Conservation (phyloP, 2,888 invertebrate genomes). For the Calliopum simillimum region DNA sequence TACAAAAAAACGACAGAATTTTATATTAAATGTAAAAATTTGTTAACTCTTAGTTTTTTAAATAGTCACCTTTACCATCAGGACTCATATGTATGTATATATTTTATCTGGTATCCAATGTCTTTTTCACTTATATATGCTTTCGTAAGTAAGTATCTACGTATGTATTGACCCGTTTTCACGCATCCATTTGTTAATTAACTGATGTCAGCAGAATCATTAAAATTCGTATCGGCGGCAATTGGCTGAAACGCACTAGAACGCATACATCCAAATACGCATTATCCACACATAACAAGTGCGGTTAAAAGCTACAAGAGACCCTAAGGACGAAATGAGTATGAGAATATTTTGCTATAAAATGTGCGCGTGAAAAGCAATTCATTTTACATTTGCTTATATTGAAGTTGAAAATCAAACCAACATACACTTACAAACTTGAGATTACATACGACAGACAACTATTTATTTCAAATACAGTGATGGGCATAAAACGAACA, state of each 20-base stretch:
- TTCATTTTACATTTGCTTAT: conserved; percentile 29
- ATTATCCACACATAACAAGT: neutral
- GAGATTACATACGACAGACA: no score
- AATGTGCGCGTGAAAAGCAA: conserved; percentile 31
- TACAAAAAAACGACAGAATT: no score
- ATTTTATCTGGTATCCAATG: no score
- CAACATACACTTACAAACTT: conserved; percentile 10
- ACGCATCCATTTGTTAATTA: conserved; percentile 44
- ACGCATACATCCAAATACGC: neutral
- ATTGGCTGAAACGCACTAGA: conserved; percentile 7
- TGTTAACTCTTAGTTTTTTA: no score
- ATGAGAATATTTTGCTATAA: neutral
- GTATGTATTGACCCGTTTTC: neutral
- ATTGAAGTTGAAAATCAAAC: neutral
- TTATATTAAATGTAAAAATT: no score
- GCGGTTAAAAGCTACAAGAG: neutral
- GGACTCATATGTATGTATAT: no score
- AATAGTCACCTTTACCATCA: no score
- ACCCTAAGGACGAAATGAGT: neutral
- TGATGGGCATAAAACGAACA: no score
- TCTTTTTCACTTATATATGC: no score
- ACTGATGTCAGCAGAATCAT: conserved; percentile 45
- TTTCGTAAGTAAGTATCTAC: no score
- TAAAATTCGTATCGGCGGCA: conserved; percentile 9
- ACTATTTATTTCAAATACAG: no score